A percentile compares a stretch with the other conserved stretches of the same genome.
These are phyloP conservation scores for Nephila pilipes DNA, from an alignment of 1,140 invertebrate genomes.

Conservation along the genomic window DNA sequence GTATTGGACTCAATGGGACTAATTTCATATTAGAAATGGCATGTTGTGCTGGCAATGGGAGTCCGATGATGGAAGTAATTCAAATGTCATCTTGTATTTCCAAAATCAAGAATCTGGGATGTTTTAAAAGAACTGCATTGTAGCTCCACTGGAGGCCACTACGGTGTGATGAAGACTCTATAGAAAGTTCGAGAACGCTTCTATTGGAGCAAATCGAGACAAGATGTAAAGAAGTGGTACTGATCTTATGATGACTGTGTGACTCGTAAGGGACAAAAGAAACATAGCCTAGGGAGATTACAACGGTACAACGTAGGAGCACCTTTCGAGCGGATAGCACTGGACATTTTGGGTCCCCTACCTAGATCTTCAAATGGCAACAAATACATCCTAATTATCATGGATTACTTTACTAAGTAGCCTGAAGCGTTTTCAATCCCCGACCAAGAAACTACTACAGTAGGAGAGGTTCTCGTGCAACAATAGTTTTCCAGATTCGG, in stretches of 20 bases:
- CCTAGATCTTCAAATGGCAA: too few relatives aligned
- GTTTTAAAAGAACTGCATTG: not conserved
- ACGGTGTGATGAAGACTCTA: not conserved
- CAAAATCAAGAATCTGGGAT: too few relatives aligned
- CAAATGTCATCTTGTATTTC: not conserved
- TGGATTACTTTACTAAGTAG: too few relatives aligned
- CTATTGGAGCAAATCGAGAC: too few relatives aligned
- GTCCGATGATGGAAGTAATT: not conserved
- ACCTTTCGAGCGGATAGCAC: too few relatives aligned
- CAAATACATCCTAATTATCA: too few relatives aligned
- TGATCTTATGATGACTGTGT: not conserved
- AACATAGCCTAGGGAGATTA: not conserved
- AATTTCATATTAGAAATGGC: not conserved
- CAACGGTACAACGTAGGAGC: not conserved
- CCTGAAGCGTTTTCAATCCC: too few relatives aligned
- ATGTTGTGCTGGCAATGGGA: too few relatives aligned
- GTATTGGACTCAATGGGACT: too few relatives aligned
- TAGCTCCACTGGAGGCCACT: not conserved
- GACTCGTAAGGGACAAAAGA: not conserved
- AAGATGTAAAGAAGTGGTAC: too few relatives aligned
- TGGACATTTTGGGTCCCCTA: too few relatives aligned
- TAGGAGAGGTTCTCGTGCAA: not conserved
- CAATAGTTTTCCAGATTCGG: not conserved
- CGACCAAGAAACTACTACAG: conserved; percentile 80
- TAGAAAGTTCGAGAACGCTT: too few relatives aligned